Conservation (phyloP, 1,140 invertebrate genomes). For the Drosophila kanapiae region DNA sequence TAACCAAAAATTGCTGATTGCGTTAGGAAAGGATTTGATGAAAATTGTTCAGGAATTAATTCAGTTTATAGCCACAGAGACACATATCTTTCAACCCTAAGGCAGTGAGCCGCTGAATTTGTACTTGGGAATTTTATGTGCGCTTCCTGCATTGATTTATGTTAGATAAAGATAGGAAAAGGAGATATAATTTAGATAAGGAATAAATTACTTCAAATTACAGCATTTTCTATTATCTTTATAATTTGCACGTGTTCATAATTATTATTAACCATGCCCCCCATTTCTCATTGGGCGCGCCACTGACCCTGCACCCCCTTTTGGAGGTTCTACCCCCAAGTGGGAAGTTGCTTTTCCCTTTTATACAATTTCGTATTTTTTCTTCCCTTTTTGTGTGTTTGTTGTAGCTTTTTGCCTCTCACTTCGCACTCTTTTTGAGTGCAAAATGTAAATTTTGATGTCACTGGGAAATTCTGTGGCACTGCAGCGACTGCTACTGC, state of each 20-base stretch:
- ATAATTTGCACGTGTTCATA: background rate
- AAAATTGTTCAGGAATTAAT: background rate
- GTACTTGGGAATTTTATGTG: background rate
- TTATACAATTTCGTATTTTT: slow-evolving; percentile 41
- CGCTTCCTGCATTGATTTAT: background rate
- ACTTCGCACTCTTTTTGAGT: slow-evolving; percentile 42
- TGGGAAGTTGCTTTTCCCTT: slow-evolving; percentile 37
- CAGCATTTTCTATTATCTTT: background rate
- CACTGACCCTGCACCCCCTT: background rate
- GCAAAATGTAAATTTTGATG: slow-evolving; percentile 66
- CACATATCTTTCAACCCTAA: too few species aligned
- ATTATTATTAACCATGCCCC: background rate
- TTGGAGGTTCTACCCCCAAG: slow-evolving; percentile 2
- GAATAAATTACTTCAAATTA: too few species aligned
- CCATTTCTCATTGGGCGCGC: background rate
- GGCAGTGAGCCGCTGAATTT: background rate
- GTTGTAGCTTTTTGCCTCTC: slow-evolving; percentile 13
- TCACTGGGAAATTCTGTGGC: slow-evolving; percentile 54
- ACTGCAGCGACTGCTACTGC: slow-evolving; percentile 11
- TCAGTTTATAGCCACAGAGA: background rate
- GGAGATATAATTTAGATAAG: too few species aligned
- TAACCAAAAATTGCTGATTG: too few species aligned
- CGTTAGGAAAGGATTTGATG: background rate
- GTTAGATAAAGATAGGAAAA: too few species aligned
- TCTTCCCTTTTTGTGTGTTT: background rate